A percentile compares a stretch with the other conserved stretches of the same genome.
Evolutionary conservation across 2,888 invertebrate species (phyloP).

Genomic region (Spicauda simplicius): DNA sequence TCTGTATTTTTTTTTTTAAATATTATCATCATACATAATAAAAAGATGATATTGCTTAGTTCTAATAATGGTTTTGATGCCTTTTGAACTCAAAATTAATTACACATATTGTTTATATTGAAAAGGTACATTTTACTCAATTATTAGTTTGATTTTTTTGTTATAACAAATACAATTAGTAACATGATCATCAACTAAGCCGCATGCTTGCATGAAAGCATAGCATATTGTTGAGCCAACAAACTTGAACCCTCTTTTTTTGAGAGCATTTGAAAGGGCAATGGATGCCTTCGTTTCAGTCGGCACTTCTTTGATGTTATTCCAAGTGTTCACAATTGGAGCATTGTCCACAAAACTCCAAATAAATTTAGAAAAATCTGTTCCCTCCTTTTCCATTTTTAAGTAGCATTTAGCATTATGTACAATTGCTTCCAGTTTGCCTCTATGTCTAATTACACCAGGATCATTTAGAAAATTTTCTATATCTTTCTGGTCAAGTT

Average conservation of each 20-base stretch:
- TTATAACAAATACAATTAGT: constrained; percentile 51
- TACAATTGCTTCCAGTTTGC: constrained; percentile 69
- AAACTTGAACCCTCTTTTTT: constrained; percentile 68
- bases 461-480: constrained; percentile 53
- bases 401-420: constrained; percentile 68
- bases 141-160: too few species aligned
- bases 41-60: too few species aligned
- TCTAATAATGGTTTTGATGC: too few species aligned
- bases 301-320: constrained; percentile 57
- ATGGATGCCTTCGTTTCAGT: constrained; percentile 56
- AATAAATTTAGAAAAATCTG: constrained; percentile 65
- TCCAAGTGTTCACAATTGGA: constrained; percentile 65
- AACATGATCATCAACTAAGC: constrained; percentile 72
- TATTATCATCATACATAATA: too few species aligned
- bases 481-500: constrained; percentile 54
- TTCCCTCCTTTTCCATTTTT: constrained; percentile 60
- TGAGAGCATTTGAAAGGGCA: constrained; percentile 63
- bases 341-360: constrained; percentile 55
- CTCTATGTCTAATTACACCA: constrained; percentile 65
- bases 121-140: too few species aligned
- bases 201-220: constrained; percentile 79
- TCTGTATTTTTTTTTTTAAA: too few species aligned
- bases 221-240: constrained; percentile 73
- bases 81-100: too few species aligned
- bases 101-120: too few species aligned